Percentiles rank a stretch among this genome's conserved stretches.
These are phyloP conservation scores for Echiichthys vipera DNA, from an alignment of 2,797 vertebrate species.

Conservation along the genomic window DNA sequence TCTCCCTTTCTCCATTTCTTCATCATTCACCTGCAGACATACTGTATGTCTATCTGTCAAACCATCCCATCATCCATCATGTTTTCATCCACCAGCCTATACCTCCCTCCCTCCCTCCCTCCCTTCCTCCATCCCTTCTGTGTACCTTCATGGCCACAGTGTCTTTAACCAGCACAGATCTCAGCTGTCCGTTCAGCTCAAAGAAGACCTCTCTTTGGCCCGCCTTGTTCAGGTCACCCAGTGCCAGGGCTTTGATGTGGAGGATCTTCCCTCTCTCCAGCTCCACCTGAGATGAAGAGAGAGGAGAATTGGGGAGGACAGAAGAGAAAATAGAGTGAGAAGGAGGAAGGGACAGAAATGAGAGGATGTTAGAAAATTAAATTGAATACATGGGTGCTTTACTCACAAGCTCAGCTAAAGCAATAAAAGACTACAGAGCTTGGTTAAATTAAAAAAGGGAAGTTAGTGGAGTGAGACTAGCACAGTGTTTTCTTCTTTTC, in stretches of 20 bases:
- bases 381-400: slow-evolving; percentile 32
- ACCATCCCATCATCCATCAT: slow-evolving; percentile 1
- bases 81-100: not conserved
- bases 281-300: slow-evolving; percentile 86
- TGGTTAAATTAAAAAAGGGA: slow-evolving; percentile 24
- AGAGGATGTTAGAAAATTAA: slow-evolving; percentile 36
- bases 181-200: slow-evolving; percentile 94
- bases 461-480: slow-evolving; percentile 32
- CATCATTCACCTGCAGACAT: not conserved
- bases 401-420: slow-evolving; percentile 37
- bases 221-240: slow-evolving; percentile 92
- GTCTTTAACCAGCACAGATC: slow-evolving; percentile 94
- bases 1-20: not conserved
- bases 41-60: not conserved
- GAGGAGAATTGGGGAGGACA: not conserved
- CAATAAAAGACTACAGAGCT: slow-evolving; percentile 36
- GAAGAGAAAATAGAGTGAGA: not conserved
- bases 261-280: slow-evolving; percentile 94
- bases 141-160: slow-evolving; percentile 93
- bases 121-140: not conserved
- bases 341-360: slow-evolving; percentile 17
- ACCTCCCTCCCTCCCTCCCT: not conserved
- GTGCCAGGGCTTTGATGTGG: slow-evolving; percentile 94
- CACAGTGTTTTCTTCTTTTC: slow-evolving; percentile 20
- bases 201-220: slow-evolving; percentile 98